A percentile compares a stretch with the other conserved stretches of the same genome.
Conservation (phyloP, 2,113 vertebrate species). For the Malurus elegans region DNA sequence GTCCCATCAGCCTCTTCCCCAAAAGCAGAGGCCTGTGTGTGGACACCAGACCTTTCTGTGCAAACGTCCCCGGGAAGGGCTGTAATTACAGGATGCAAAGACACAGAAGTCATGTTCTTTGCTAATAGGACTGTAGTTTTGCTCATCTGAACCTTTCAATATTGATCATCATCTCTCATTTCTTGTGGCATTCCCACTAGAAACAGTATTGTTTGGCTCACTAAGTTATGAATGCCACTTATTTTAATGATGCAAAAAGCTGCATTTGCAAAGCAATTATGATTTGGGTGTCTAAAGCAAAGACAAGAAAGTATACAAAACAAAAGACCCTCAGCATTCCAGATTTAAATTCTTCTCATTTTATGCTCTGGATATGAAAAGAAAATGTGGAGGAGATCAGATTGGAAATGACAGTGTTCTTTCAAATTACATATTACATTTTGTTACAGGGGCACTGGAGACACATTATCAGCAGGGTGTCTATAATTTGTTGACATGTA, state of each 20-base stretch:
- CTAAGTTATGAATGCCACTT: not conserved
- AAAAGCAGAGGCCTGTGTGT: not conserved
- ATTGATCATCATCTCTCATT: not conserved
- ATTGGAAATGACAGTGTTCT: not conserved
- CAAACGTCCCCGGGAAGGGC: not conserved
- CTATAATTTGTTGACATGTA: conserved; percentile 5
- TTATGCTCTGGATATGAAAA: not conserved
- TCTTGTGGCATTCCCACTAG: not conserved
- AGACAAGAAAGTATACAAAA: not conserved
- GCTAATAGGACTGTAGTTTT: not conserved
- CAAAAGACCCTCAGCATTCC: not conserved
- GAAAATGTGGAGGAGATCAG: not conserved
- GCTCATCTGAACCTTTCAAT: not conserved
- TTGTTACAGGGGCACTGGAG: not conserved
- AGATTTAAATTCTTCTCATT: not conserved
- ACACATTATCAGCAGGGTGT: not conserved
- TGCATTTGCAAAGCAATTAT: not conserved
- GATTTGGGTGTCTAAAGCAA: not conserved
- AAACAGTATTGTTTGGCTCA: not conserved
- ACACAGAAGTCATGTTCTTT: not conserved
- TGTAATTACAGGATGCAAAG: not conserved
- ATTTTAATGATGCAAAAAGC: not conserved
- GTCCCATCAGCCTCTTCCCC: not conserved
- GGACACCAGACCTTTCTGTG: not conserved
- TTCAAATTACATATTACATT: not conserved